These are phyloP conservation scores for Drosophila kanekoi DNA, from an alignment of 2,888 invertebrate species.

Conservation along the genomic window DNA sequence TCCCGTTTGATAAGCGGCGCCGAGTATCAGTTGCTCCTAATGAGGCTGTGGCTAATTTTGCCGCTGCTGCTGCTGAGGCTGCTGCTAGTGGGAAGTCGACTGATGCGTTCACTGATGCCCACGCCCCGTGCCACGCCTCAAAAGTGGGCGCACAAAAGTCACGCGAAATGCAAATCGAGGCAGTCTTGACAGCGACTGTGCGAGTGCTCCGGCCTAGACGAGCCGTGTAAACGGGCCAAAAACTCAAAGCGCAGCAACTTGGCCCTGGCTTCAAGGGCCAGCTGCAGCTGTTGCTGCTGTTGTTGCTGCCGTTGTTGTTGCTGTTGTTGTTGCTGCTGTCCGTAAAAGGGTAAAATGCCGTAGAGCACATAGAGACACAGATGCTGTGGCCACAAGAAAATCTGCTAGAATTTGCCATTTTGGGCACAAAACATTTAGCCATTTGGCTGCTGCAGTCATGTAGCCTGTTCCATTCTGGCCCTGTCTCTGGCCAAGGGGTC, in stretches of 20 bases:
- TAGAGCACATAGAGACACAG: constrained; percentile 46
- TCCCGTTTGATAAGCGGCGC: constrained; percentile 57
- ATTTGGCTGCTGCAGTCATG: constrained; percentile 59
- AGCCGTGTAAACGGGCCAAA: constrained; percentile 15
- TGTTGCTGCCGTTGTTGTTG: neutral
- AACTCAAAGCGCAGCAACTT: constrained; percentile 19
- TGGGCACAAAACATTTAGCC: constrained; percentile 71
- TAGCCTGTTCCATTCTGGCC: constrained; percentile 19
- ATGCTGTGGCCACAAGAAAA: constrained; percentile 45
- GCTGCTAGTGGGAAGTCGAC: constrained; percentile 43
- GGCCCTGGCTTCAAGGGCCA: constrained; percentile 21
- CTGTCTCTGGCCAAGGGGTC: constrained; percentile 18
- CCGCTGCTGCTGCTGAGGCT: constrained; percentile 31
- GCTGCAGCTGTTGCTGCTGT: constrained; percentile 20
- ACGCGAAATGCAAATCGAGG: constrained; percentile 75
- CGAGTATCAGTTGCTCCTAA: constrained; percentile 58
- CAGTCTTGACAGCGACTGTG: constrained; percentile 51
- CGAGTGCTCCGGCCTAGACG: neutral
- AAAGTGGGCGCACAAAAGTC: constrained; percentile 47
- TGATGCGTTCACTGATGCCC: constrained; percentile 47
- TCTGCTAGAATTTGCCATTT: constrained; percentile 76
- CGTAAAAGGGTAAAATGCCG: constrained; percentile 67
- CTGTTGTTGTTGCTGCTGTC: constrained; percentile 6
- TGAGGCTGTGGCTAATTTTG: constrained; percentile 71
- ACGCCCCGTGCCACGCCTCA: constrained; percentile 37